Conservation (phyloP, 2,113 vertebrate species). For the Plestiodon gilberti region DNA sequence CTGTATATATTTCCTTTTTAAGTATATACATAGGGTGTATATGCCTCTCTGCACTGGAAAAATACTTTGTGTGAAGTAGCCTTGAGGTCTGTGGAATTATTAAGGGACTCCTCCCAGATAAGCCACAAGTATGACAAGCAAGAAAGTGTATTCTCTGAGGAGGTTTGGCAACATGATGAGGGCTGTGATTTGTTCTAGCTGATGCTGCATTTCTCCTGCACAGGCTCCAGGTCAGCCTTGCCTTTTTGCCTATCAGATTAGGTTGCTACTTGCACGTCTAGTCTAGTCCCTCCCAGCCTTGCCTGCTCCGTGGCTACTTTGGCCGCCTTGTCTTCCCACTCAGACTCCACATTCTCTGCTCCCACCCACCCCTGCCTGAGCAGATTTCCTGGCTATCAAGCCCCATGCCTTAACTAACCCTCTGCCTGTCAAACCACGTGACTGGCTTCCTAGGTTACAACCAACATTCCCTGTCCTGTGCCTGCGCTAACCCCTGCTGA, state of each 20-base stretch:
- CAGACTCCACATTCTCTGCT: not conserved
- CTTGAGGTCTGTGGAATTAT: not conserved
- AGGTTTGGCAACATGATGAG: not conserved
- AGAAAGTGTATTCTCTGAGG: not conserved
- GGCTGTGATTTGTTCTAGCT: not conserved
- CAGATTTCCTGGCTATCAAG: not conserved
- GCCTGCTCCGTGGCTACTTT: not conserved
- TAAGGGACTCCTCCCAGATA: not conserved
- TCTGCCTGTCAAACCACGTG: no score
- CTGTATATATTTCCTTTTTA: not conserved
- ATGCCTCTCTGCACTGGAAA: not conserved
- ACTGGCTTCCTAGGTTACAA: not conserved
- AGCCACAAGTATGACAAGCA: not conserved
- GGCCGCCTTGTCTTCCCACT: not conserved
- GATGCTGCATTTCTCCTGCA: not conserved
- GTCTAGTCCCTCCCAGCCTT: no score
- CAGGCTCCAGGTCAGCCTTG: not conserved
- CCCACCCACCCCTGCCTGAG: not conserved
- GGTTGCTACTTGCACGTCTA: not conserved
- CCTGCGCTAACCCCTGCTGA: not conserved
- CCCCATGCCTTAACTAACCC: not conserved
- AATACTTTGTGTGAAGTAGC: not conserved
- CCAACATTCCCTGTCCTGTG: not conserved
- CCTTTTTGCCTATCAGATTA: not conserved
- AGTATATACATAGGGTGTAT: no score